phyloP scores from a whole-genome alignment of 2,888 invertebrate genomes.

The Plagodis dolabraria region DNA sequence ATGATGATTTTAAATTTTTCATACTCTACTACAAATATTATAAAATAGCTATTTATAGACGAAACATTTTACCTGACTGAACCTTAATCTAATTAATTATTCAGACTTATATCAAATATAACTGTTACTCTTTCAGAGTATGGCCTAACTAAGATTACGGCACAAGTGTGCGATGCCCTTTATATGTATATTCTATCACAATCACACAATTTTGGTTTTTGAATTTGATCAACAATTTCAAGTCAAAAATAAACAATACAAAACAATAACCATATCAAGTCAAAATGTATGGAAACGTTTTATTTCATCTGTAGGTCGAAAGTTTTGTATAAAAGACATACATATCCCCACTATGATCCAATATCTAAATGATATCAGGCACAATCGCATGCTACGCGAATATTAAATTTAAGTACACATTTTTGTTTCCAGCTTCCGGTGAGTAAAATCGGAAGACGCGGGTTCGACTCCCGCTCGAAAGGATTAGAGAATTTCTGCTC shows the following conservation, averaged over 20 bases:
- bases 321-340: too few species aligned
- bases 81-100: constrained; percentile 29
- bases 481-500: too few species aligned
- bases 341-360: too few species aligned
- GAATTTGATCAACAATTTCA: constrained; percentile 6
- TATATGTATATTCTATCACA: constrained; percentile 21
- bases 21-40: too few species aligned
- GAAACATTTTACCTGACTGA: constrained; percentile 20
- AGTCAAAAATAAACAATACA: constrained; percentile 1
- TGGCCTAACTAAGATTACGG: constrained; percentile 7
- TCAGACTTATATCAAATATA: constrained; percentile 46
- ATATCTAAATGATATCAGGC: too few species aligned
- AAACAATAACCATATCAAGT: not conserved
- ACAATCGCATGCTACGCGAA: too few species aligned
- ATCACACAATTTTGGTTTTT: constrained; percentile 26
- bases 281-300: constrained; percentile 1
- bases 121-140: constrained; percentile 50
- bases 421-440: too few species aligned
- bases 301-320: too few species aligned
- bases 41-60: constrained; percentile 22
- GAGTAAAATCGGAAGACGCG: too few species aligned
- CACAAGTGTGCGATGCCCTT: constrained; percentile 23
- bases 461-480: too few species aligned
- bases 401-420: too few species aligned
- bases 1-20: too few species aligned